A percentile compares a stretch with the other conserved stretches of the same genome.
These are phyloP conservation scores for Adelognathus sp. DNA, from an alignment of 2,888 invertebrate genomes.

Conservation along the genomic window DNA sequence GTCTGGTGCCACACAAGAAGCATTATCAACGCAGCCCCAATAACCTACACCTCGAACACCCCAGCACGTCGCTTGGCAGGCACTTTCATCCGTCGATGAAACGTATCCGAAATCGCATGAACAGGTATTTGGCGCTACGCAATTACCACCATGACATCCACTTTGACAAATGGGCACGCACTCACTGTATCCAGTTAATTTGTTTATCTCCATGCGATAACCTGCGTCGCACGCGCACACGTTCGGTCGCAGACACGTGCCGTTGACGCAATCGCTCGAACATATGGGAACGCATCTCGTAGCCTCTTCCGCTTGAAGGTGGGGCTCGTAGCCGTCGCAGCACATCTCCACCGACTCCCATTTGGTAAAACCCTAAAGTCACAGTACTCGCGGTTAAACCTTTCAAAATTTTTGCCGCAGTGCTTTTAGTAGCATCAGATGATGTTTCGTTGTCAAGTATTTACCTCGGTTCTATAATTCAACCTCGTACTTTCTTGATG, in stretches of 20 bases:
- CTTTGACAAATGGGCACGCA: slow-evolving; percentile 76
- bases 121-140: slow-evolving; percentile 77
- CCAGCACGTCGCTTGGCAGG: slow-evolving; percentile 38
- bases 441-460: neutral
- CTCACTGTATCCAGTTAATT: neutral
- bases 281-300: slow-evolving; percentile 49
- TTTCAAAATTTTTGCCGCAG: neutral
- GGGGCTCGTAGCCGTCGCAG: slow-evolving; percentile 50
- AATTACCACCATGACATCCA: slow-evolving; percentile 80
- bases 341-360: slow-evolving; percentile 46
- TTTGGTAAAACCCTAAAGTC: slow-evolving; percentile 37
- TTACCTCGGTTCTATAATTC: neutral
- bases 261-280: slow-evolving; percentile 36
- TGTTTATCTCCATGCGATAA: slow-evolving; percentile 22
- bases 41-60: neutral
- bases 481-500: neutral
- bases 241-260: slow-evolving; percentile 44
- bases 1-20: slow-evolving; percentile 32
- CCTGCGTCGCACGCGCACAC: slow-evolving; percentile 47
- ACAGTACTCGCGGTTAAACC: neutral
- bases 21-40: slow-evolving; percentile 17
- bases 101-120: slow-evolving; percentile 76
- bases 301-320: neutral
- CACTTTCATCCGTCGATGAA: slow-evolving; percentile 41
- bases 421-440: neutral